phyloP scores from a whole-genome alignment of 2,888 invertebrate genomes.

The Chaetoderma sp. region DNA sequence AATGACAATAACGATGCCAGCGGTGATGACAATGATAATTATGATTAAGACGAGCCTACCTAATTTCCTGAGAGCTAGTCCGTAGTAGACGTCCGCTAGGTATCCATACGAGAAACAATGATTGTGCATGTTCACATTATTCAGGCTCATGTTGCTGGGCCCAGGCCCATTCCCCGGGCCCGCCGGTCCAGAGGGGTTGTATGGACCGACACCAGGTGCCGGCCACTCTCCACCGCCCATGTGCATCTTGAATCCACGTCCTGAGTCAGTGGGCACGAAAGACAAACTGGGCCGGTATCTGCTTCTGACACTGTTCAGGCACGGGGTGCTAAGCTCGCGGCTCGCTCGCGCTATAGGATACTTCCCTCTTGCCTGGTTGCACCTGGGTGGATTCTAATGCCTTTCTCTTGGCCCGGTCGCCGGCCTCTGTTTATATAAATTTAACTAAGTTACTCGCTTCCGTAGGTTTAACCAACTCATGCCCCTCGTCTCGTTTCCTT shows the following conservation, averaged over 20 bases:
- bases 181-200: too few species aligned
- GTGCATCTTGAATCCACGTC: constrained; percentile 1
- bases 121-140: too few species aligned
- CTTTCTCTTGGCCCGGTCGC: too few species aligned
- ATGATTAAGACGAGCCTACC: background rate
- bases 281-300: too few species aligned
- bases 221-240: background rate
- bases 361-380: background rate
- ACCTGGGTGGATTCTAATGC: constrained; percentile 3
- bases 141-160: too few species aligned
- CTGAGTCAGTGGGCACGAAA: too few species aligned
- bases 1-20: too few species aligned
- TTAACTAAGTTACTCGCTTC: constrained; percentile 8
- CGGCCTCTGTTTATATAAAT: background rate
- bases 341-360: too few species aligned
- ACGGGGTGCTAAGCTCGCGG: constrained; percentile 6
- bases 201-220: background rate
- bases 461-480: too few species aligned
- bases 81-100: constrained; percentile 5
- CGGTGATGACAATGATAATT: background rate
- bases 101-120: constrained; percentile 11
- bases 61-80: constrained; percentile 3
- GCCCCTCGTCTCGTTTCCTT: too few species aligned
- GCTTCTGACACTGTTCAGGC: background rate
- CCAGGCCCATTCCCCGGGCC: too few species aligned